Percentiles rank a stretch among this genome's conserved stretches.
These are phyloP conservation scores for Cactoblastis cactorum DNA, from an alignment of 2,888 invertebrate genomes.

Conservation along the genomic window DNA sequence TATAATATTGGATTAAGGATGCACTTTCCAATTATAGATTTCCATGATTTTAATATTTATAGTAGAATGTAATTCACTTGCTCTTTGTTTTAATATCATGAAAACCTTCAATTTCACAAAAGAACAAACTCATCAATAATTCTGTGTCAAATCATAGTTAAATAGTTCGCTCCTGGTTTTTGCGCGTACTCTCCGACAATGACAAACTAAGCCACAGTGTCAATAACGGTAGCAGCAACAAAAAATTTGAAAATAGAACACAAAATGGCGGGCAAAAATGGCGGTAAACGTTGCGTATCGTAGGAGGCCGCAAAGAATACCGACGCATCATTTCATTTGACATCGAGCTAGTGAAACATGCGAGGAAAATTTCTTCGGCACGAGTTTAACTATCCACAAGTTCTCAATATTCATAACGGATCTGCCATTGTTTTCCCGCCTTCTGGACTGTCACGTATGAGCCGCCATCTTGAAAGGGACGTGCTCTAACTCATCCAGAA, in stretches of 20 bases:
- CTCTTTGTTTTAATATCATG: no score
- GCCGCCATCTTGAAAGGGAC: constrained; percentile 69
- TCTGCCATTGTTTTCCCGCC: constrained; percentile 64
- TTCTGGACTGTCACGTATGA: constrained; percentile 64
- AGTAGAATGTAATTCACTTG: no score
- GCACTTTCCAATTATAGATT: no score
- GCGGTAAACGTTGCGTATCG: constrained; percentile 35
- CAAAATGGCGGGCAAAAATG: constrained; percentile 40
- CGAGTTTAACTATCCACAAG: constrained; percentile 52
- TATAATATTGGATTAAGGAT: no score
- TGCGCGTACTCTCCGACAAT: neutral
- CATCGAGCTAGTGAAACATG: constrained; percentile 32
- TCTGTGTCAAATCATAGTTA: constrained; percentile 6
- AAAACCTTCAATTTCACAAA: no score
- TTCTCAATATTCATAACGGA: constrained; percentile 73
- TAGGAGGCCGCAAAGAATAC: constrained; percentile 48
- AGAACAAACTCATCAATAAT: constrained; percentile 2
- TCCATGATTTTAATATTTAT: no score
- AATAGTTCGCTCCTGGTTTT: neutral
- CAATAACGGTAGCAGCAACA: constrained; percentile 27
- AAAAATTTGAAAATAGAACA: constrained; percentile 45
- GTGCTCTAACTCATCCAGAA: constrained; percentile 57
- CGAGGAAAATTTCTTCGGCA: constrained; percentile 54
- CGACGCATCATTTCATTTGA: constrained; percentile 40
- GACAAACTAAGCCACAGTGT: constrained; percentile 7